Evolutionary conservation across 2,888 invertebrate species (phyloP).

Genomic region (Stenolophus ochropezus): DNA sequence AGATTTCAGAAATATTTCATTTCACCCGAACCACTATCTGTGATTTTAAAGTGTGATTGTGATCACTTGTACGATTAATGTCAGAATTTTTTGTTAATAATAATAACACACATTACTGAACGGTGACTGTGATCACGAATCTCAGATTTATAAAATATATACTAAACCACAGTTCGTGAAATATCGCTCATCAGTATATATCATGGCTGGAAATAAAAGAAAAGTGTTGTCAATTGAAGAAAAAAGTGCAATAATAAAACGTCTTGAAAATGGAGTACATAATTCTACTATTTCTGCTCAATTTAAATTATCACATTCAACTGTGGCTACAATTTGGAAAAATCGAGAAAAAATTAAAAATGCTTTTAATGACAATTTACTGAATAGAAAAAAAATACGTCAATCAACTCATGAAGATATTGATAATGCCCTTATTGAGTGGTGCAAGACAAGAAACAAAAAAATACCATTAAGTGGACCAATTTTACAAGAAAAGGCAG

Average conservation of each 20-base stretch:
- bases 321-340: background rate
- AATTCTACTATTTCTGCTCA: background rate
- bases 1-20: no score
- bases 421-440: slow-evolving; percentile 15
- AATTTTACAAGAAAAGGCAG: slow-evolving; percentile 3
- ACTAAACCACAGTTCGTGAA: no score
- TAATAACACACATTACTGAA: no score
- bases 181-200: no score
- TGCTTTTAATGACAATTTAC: background rate
- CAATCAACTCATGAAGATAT: background rate
- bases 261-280: background rate
- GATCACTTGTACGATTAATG: no score
- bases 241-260: background rate
- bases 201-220: no score
- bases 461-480: slow-evolving; percentile 16
- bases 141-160: no score
- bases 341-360: slow-evolving; percentile 17
- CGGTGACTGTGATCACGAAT: no score
- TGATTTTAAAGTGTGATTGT: no score
- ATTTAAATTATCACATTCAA: background rate
- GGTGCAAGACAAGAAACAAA: background rate
- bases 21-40: no score
- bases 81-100: no score
- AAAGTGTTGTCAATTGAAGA: background rate
- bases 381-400: slow-evolving; percentile 10